Percentiles rank a stretch among this genome's conserved stretches.
These are phyloP conservation scores for Podiceps cristatus DNA, from an alignment of 2,113 vertebrate genomes.

Conservation along the genomic window DNA sequence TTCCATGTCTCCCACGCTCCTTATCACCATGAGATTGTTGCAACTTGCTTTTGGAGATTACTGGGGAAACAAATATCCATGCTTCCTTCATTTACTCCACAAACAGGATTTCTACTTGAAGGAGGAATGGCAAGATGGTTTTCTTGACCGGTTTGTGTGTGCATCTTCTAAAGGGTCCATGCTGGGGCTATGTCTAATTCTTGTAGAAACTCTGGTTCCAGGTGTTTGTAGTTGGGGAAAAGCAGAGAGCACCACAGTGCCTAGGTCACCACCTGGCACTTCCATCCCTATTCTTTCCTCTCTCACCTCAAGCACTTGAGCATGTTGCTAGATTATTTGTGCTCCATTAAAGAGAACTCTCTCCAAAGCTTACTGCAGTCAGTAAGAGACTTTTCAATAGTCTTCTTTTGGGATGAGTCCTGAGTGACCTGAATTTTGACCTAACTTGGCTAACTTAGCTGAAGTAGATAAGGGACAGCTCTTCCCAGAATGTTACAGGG, in stretches of 20 bases:
- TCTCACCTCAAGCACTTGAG: fast-evolving
- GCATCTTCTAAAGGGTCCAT: background rate
- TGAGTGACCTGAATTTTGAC: background rate
- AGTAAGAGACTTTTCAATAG: background rate
- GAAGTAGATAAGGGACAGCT: background rate
- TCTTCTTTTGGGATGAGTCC: background rate
- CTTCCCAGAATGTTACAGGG: background rate
- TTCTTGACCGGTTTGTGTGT: background rate
- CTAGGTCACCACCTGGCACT: background rate
- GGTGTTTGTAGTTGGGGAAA: background rate
- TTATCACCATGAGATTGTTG: background rate
- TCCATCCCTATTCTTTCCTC: background rate
- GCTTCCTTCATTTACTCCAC: background rate
- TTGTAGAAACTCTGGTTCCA: background rate
- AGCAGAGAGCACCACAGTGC: background rate
- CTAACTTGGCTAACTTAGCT: background rate
- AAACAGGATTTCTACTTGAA: background rate
- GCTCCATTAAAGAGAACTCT: background rate
- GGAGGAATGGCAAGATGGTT: background rate
- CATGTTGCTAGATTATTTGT: background rate
- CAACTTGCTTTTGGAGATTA: background rate
- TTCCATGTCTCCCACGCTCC: background rate
- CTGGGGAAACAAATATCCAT: background rate
- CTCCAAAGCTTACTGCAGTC: background rate
- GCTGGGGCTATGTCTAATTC: background rate